Conservation (phyloP, 2,113 vertebrate genomes). For the Dasyurus viverrinus region DNA sequence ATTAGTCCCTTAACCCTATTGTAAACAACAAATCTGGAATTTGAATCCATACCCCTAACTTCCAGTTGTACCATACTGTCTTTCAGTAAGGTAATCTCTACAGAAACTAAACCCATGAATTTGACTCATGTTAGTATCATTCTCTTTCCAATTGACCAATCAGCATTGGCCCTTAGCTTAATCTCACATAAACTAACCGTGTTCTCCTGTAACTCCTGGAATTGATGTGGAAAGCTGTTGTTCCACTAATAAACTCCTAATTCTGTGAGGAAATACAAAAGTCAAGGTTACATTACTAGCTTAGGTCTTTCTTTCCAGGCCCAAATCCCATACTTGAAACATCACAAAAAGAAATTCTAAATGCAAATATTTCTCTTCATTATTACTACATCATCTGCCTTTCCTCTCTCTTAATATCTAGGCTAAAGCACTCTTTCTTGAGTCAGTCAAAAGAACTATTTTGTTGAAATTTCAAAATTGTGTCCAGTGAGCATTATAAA, state of each 20-base stretch:
- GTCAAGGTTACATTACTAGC: fast-evolving
- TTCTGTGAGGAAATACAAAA: neutral
- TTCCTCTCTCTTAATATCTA: neutral
- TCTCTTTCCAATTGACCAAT: neutral
- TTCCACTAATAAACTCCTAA: neutral
- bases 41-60: neutral
- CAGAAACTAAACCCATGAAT: neutral
- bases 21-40: neutral
- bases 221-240: neutral
- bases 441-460: neutral
- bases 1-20: no score
- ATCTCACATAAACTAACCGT: neutral
- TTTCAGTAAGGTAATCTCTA: neutral
- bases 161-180: neutral
- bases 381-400: neutral
- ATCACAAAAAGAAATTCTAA: neutral
- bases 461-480: neutral
- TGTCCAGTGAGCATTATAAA: neutral
- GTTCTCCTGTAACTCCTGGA: neutral
- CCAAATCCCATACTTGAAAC: neutral
- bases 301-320: neutral
- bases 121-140: neutral
- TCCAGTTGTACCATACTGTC: neutral
- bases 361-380: neutral
- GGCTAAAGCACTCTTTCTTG: neutral